These are phyloP conservation scores for Lepus townsendii DNA, from an alignment of 2,797 vertebrate genomes.

Conservation along the genomic window DNA sequence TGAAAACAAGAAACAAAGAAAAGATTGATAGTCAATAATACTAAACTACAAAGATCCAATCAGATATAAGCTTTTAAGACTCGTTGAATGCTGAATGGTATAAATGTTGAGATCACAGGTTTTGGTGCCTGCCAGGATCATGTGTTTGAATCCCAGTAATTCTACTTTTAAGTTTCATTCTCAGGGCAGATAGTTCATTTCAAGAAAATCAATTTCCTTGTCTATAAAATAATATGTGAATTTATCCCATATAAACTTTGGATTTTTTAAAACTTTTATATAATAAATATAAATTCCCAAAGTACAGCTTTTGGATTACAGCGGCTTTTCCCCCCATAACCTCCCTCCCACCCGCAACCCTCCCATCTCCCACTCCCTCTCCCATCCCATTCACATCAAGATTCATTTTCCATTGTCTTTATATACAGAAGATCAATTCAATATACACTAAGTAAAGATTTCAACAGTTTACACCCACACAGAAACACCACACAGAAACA, in stretches of 20 bases:
- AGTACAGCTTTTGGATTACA: too few species aligned
- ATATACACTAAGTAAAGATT: too few species aligned
- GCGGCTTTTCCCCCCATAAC: too few species aligned
- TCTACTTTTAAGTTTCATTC: not conserved
- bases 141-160: not conserved
- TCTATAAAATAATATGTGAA: constrained; percentile 25
- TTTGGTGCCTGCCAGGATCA: not conserved
- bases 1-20: constrained; percentile 39
- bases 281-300: too few species aligned
- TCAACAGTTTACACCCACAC: too few species aligned
- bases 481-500: too few species aligned
- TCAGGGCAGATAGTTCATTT: not conserved
- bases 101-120: not conserved
- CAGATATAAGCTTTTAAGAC: constrained; percentile 23
- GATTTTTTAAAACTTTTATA: not conserved
- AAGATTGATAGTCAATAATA: not conserved
- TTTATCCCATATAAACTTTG: not conserved
- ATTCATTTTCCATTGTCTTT: too few species aligned
- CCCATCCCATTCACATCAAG: too few species aligned
- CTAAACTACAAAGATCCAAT: not conserved
- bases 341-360: too few species aligned
- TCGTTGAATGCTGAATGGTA: not conserved
- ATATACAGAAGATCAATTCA: too few species aligned
- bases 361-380: too few species aligned
- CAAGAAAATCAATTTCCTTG: not conserved